Conservation (phyloP, 53 echinoderm and acorn worm genomes). For the Temnopleurus reevesii region DNA sequence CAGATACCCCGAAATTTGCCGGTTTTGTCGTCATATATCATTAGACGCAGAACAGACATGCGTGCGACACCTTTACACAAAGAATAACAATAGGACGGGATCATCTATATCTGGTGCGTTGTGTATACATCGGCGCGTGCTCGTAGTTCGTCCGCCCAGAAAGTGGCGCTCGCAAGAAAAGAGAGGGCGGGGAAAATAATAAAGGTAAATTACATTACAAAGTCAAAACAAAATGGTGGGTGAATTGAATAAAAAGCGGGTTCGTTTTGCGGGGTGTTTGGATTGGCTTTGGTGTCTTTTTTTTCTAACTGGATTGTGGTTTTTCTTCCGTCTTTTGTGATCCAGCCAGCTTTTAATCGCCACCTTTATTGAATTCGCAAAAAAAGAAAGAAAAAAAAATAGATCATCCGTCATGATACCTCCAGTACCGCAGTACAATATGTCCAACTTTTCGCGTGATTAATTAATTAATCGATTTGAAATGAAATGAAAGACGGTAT, state of each 20-base stretch:
- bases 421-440: constrained; percentile 5
- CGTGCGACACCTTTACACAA: neutral
- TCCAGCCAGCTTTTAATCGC: neutral
- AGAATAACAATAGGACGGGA: constrained; percentile 18
- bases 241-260: constrained; percentile 20
- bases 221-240: constrained; percentile 45
- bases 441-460: constrained; percentile 48
- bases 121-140: neutral
- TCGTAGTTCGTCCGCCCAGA: neutral
- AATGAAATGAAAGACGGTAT: constrained; percentile 14
- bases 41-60: neutral
- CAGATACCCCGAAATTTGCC: neutral
- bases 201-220: constrained; percentile 50
- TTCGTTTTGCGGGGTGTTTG: neutral
- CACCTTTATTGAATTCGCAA: neutral
- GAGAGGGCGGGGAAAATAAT: constrained; percentile 29
- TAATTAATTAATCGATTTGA: constrained; percentile 54
- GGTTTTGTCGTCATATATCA: constrained; percentile 14
- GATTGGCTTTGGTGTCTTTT: too few relatives aligned
- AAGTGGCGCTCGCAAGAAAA: constrained; percentile 8
- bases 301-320: too few relatives aligned
- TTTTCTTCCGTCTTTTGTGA: neutral
- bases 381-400: neutral
- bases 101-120: neutral
- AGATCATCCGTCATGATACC: neutral